Conservation (phyloP, 2,797 vertebrate species). For the Chromobotia macracanthus region DNA sequence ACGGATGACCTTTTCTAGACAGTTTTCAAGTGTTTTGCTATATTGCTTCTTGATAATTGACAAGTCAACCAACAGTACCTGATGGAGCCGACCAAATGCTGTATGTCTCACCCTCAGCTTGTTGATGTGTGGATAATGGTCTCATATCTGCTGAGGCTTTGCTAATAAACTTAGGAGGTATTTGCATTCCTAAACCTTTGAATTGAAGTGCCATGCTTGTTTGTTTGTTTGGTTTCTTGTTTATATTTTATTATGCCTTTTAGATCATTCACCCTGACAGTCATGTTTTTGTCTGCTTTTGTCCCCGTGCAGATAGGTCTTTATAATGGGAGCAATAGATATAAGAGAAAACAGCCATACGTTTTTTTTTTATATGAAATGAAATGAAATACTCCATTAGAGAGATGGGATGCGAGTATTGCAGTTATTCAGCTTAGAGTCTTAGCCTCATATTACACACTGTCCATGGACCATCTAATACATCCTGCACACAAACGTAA, state of each 20-base stretch:
- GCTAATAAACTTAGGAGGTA: neutral
- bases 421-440: conserved; percentile 20
- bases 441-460: conserved; percentile 20
- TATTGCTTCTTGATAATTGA: conserved; percentile 31
- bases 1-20: conserved; percentile 41
- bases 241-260: conserved; percentile 1
- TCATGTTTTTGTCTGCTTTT: neutral
- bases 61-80: conserved; percentile 21
- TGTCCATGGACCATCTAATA: neutral
- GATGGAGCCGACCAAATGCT: conserved; percentile 7
- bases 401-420: conserved; percentile 31
- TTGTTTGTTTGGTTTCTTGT: conserved; percentile 15
- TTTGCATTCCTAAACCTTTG: neutral
- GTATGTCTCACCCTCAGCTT: neutral
- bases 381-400: conserved; percentile 32
- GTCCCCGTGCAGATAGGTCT: conserved; percentile 19
- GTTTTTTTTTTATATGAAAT: no score
- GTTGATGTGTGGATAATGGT: neutral
- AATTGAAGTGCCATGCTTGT: neutral
- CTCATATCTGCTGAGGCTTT: neutral
- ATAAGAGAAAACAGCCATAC: conserved; percentile 18
- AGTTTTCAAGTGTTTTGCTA: conserved; percentile 39
- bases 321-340: conserved; percentile 17
- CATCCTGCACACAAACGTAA: neutral
- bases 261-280: conserved; percentile 23